phyloP scores from a whole-genome alignment of 2,113 vertebrate genomes.

The Microtus richardsoni region DNA sequence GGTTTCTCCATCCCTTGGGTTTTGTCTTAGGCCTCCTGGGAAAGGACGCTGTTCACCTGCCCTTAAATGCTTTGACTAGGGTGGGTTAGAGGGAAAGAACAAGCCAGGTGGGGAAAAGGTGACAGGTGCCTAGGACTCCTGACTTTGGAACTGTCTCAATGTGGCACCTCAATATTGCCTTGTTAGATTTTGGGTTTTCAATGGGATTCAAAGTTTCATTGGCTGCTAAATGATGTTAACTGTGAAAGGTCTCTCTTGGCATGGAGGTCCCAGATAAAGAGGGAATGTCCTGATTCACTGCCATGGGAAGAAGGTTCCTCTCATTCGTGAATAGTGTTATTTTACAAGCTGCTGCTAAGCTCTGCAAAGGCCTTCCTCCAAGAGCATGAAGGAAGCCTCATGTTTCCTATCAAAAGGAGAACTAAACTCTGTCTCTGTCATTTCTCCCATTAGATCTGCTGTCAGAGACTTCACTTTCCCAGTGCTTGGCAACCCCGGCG shows the following conservation, averaged over 20 bases:
- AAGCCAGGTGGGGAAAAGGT: not conserved
- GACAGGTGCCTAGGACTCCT: not conserved
- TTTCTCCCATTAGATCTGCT: conserved; percentile 59
- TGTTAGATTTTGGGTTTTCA: conserved; percentile 45
- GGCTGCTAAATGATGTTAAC: conserved; percentile 68
- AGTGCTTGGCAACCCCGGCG: conserved; percentile 66
- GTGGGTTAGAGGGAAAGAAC: too few species aligned
- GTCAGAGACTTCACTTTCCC: conserved; percentile 65
- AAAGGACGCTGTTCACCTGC: too few species aligned
- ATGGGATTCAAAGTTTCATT: conserved; percentile 41
- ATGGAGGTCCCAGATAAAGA: conserved; percentile 31
- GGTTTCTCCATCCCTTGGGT: not conserved
- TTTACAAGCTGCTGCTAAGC: conserved; percentile 51
- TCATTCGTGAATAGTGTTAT: conserved; percentile 29
- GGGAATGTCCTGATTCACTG: not conserved
- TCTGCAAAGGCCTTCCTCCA: conserved; percentile 35
- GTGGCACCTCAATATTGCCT: not conserved
- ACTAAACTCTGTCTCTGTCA: conserved; percentile 49
- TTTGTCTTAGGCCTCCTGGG: not conserved
- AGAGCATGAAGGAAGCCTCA: conserved; percentile 45
- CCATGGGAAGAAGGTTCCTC: not conserved
- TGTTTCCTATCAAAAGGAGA: conserved; percentile 70
- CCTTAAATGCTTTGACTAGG: rapidly evolving
- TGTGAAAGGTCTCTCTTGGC: conserved; percentile 34
- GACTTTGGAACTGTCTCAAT: not conserved